A percentile compares a stretch with the other conserved stretches of the same genome.
phyloP scores from a whole-genome alignment of 2,888 invertebrate genomes.

The Hyppa rectilinea region DNA sequence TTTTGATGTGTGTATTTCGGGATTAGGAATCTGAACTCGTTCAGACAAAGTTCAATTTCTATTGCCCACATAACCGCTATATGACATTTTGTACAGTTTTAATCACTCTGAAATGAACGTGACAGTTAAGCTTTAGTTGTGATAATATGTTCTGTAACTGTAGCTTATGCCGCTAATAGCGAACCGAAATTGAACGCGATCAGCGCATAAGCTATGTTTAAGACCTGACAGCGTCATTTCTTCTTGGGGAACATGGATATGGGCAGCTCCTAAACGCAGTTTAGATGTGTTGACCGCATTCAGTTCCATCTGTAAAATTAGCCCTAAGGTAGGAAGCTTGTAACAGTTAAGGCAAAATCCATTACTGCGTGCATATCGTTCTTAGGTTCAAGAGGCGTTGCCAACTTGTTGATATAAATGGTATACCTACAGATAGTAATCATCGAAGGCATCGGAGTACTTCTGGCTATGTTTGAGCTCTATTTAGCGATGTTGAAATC shows the following conservation, averaged over 20 bases:
- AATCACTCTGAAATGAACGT: conserved; percentile 6
- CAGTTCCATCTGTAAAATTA: too few species aligned
- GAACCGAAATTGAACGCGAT: too few species aligned
- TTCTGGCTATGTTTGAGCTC: not conserved
- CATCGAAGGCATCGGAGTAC: not conserved
- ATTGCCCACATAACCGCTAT: not conserved
- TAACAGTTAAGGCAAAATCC: conserved; percentile 7
- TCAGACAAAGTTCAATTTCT: conserved; percentile 5
- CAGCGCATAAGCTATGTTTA: too few species aligned
- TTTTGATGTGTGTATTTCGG: too few species aligned
- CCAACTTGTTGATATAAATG: conserved; percentile 44
- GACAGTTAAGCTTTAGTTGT: conserved; percentile 12
- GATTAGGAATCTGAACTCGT: not conserved
- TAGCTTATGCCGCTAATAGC: too few species aligned
- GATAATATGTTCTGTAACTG: conserved; percentile 15
- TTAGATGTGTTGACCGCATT: too few species aligned
- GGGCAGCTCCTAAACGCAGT: too few species aligned
- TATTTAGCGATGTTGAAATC: not conserved
- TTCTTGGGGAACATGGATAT: too few species aligned
- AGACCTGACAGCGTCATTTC: too few species aligned
- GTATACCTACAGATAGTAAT: not conserved
- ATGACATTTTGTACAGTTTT: not conserved
- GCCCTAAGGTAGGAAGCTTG: too few species aligned
- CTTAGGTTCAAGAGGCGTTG: conserved; percentile 16
- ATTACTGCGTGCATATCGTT: conserved; percentile 18